phyloP scores from a whole-genome alignment of 2,888 invertebrate genomes.

The Lasioglossum morio region DNA sequence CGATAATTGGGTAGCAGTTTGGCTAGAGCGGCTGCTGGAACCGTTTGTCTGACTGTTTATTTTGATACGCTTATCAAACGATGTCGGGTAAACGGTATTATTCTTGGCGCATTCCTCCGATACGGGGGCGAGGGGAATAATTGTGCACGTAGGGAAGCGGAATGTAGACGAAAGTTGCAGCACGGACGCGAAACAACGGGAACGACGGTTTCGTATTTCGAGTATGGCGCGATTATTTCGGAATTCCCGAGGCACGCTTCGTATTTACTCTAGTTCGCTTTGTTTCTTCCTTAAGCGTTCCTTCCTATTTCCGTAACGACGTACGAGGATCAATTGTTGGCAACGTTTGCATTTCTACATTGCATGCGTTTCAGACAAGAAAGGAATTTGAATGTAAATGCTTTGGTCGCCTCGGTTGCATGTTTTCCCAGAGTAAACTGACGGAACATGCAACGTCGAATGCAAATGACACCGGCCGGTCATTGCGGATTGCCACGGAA shows the following conservation, averaged over 20 bases:
- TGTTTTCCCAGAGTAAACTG: constrained; percentile 75
- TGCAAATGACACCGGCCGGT: constrained; percentile 72
- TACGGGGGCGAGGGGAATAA: constrained; percentile 40
- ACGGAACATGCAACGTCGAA: constrained; percentile 75
- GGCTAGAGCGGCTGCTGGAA: background rate
- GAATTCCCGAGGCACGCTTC: constrained; percentile 59
- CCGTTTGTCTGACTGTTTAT: constrained; percentile 27
- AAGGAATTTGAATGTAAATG: constrained; percentile 74
- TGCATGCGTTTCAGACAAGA: constrained; percentile 64
- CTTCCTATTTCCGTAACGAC: constrained; percentile 64
- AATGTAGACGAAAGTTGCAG: constrained; percentile 42
- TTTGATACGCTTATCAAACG: constrained; percentile 45
- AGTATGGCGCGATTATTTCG: constrained; percentile 62
- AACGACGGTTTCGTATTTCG: constrained; percentile 38
- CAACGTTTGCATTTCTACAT: constrained; percentile 62
- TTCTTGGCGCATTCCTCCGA: constrained; percentile 52
- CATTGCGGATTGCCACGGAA: constrained; percentile 75
- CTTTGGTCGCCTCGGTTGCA: constrained; percentile 72
- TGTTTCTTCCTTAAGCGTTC: constrained; percentile 63
- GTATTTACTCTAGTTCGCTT: constrained; percentile 56
- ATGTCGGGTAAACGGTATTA: constrained; percentile 55
- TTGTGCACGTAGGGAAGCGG: constrained; percentile 43
- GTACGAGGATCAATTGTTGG: constrained; percentile 70
- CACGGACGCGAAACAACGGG: constrained; percentile 27
- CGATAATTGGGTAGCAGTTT: constrained; percentile 8